Evolutionary conservation across 92 coral and sea anemone species (phyloP).

Genomic region (Scolanthus callimorphus): DNA sequence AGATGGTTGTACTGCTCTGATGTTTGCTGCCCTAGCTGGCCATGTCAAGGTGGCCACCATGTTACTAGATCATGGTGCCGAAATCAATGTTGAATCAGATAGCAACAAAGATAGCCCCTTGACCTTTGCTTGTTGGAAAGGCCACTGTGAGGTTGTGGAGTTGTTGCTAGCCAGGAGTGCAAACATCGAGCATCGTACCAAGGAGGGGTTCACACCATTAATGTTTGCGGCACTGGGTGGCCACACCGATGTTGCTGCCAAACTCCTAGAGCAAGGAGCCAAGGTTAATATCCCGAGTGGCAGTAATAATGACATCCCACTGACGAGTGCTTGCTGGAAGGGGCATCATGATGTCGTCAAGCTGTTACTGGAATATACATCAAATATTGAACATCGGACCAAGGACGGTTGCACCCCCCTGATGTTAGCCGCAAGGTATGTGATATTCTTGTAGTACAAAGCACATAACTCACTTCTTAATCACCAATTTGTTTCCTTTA

Average conservation of each 20-base stretch:
- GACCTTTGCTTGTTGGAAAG: slow-evolving; percentile 99
- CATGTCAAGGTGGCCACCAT: slow-evolving; percentile 98
- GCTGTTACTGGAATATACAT: slow-evolving; percentile 83
- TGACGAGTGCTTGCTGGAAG: slow-evolving; percentile 99
- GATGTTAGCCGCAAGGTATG: slow-evolving; percentile 99
- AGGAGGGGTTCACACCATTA: slow-evolving; percentile 99
- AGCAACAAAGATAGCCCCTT: slow-evolving; percentile 99
- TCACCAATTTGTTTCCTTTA: too few species aligned
- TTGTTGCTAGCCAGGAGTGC: slow-evolving; percentile 89
- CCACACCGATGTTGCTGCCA: slow-evolving; percentile 95
- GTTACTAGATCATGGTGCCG: slow-evolving; percentile 91
- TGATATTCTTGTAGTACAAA: too few species aligned
- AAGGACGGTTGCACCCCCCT: slow-evolving; percentile 99
- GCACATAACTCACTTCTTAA: too few species aligned
- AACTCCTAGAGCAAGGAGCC: slow-evolving; percentile 85
- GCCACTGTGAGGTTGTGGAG: slow-evolving; percentile 98
- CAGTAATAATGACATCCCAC: slow-evolving; percentile 96
- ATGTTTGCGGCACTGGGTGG: slow-evolving; percentile 99
- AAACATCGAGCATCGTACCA: slow-evolving; percentile 97
- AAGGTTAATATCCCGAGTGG: slow-evolving; percentile 99
- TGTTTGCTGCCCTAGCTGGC: slow-evolving; percentile 99
- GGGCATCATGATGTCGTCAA: slow-evolving; percentile 99
- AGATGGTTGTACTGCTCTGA: slow-evolving; percentile 98
- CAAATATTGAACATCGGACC: slow-evolving; percentile 97
- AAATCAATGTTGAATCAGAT: slow-evolving; percentile 98